These are phyloP conservation scores for Cantharis rustica DNA, from an alignment of 2,888 invertebrate species.

Conservation along the genomic window DNA sequence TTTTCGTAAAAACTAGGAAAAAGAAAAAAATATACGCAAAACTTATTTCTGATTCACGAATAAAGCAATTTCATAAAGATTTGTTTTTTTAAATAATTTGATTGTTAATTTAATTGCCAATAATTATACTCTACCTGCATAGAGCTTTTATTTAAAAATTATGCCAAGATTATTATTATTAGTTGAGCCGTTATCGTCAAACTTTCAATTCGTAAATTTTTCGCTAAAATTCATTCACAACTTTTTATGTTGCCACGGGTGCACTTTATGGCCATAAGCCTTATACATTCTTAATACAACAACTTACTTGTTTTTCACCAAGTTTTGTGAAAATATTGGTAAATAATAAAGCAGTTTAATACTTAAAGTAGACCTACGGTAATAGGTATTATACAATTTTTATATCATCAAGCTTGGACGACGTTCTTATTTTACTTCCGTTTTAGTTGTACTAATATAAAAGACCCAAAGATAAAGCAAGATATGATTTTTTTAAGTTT, in stretches of 20 bases:
- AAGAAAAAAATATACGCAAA: too few species aligned
- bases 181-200: not conserved
- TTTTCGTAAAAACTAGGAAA: too few species aligned
- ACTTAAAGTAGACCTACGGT: not conserved
- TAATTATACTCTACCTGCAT: not conserved
- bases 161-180: not conserved
- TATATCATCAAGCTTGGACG: not conserved
- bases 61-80: too few species aligned
- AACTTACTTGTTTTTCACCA: conserved; percentile 16
- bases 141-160: not conserved
- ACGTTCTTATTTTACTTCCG: not conserved
- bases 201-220: conserved; percentile 12
- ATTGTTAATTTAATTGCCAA: too few species aligned
- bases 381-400: not conserved
- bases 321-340: conserved; percentile 13
- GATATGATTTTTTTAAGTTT: not conserved
- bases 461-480: not conserved
- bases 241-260: conserved; percentile 17
- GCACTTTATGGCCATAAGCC: conserved; percentile 21
- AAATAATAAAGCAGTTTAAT: conserved; percentile 11
- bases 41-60: too few species aligned
- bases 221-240: conserved; percentile 9
- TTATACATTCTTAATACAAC: conserved; percentile 10
- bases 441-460: not conserved
- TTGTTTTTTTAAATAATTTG: too few species aligned